phyloP scores from a whole-genome alignment of 2,113 vertebrate genomes.

The Xiphophorus hellerii region DNA sequence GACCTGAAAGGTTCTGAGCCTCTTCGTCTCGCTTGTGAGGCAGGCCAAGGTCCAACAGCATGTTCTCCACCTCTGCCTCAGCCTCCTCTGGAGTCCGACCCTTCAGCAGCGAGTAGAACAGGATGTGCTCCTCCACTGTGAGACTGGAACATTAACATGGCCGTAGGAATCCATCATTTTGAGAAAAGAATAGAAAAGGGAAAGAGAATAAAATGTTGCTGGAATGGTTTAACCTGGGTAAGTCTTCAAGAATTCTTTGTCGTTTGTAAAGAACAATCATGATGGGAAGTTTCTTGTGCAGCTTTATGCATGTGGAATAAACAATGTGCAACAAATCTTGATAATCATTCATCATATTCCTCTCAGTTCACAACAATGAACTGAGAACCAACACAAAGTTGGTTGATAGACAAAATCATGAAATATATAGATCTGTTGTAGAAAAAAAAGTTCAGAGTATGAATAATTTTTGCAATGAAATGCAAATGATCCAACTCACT shows the following conservation, averaged over 20 bases:
- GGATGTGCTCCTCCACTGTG: constrained; percentile 87
- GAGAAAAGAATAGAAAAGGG: neutral
- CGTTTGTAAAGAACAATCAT: no score
- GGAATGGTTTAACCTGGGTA: neutral
- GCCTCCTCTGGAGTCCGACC: constrained; percentile 85
- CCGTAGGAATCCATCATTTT: neutral
- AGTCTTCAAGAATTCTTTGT: no score
- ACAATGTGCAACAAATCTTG: neutral
- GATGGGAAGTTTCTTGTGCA: neutral
- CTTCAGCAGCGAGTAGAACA: constrained; percentile 89
- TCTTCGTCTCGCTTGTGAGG: constrained; percentile 90
- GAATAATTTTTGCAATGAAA: neutral
- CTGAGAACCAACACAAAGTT: no score
- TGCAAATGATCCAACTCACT: constrained; percentile 57
- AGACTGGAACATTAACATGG: constrained; percentile 62
- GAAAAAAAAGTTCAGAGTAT: neutral
- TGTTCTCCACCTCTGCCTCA: constrained; percentile 84
- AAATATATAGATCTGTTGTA: neutral
- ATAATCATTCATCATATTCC: neutral
- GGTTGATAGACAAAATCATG: neutral
- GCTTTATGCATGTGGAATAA: neutral
- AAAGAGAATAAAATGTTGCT: no score
- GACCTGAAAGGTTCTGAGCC: constrained; percentile 93
- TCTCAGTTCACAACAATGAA: neutral
- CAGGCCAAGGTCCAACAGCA: constrained; percentile 89